Evolutionary conservation across 2,888 invertebrate species (phyloP), one percentile per base, ranked within the genome.

Genomic region (Troides helena): DNA sequence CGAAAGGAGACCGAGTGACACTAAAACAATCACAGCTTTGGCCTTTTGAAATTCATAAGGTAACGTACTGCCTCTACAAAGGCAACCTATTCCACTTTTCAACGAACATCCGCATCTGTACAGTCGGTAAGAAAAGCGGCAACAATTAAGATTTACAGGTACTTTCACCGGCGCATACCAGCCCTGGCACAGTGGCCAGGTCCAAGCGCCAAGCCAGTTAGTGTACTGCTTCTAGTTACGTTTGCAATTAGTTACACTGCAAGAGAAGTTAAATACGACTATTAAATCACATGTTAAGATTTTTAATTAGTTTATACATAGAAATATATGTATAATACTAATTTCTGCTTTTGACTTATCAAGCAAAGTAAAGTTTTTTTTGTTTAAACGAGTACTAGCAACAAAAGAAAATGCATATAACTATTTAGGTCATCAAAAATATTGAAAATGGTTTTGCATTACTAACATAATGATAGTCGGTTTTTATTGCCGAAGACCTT

Each of bases 151-250:
- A 74, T 74, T 74, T 72, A 73, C 72, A 73, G 69, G 68, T 74
- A 74, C 74, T 75, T 76, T 76, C 72, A 46, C 58, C 63, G 30
- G 25, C 67, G 56, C 21, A 56, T 67, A 58, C 59, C 59, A 61
- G 57, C 69, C 75, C 73, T 81, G 83, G 80, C 84, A 85, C 75
- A 83, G 86, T 58, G 81, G 80, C 81, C 77, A 83, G 85, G 86
- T 80, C 81, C 77, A 83, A 85, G 85, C 62, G 74, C 77, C 77
- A 81, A 81, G 75, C 76, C 73, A 71, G 78, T 81, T 79, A 78
- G 25, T 39, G 23, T 61, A 61, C 50, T 53, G 53, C 14, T 62
- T 17, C 23, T 23, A 56, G 53, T 39, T 17, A 66, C 25, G 53
- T 66, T 25, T 46, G 21, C 58, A 21, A 46, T 1, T 18, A 53